Evolutionary conservation across 1,140 invertebrate species (phyloP), one percentile per base, ranked within the genome.

Genomic region (Lithobius niger): DNA sequence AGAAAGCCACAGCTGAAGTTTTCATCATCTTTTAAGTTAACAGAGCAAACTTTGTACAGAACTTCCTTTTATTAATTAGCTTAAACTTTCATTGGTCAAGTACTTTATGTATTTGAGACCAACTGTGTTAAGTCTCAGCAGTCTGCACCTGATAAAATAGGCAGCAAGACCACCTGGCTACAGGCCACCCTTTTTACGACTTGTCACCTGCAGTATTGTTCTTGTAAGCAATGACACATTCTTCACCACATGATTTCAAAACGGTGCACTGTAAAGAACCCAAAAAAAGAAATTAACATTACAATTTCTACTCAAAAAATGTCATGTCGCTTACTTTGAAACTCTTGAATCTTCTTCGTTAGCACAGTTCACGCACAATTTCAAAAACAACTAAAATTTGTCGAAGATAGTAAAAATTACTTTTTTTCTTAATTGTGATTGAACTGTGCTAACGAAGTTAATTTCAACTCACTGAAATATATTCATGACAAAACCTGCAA

Each of bases 181-280:
- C 19, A 6, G 6, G 6, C 21, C 6, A 6, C 6, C 19, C 19
- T 50, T 25, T 24, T 54, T 54, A 54, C 28, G 52, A 88, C 85
- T 90, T 91, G 75, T 91, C 87, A 65, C 88, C 79, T 75, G 85
- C 85, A 71, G 86, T 88, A 76, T 91, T 92, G 76, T 83, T 86
- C 79, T 92, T 92, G 67, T 88, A 84, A 71, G 88, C 88, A 77
- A 92, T 90, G 62, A 92, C 88, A 74, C 86, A 87, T 76, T 91
- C 88, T 75, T 91, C 88, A 60, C 86, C 86, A 71, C 87, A 91
- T 62, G 88, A 84, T 71, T 88, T 89, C 67, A 92, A 77, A 59
- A 92, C 88, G 61, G 88, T 93, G 80, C 88, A 91, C 79, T 84
- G 73, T 58, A 80, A 76, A 64, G 63, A 58, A 57, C 59, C 27